Percentiles rank a stretch among this genome's conserved stretches.
These are phyloP conservation scores for Aphelenchoides fujianensis DNA, from an alignment of 1,140 invertebrate genomes.

Conservation along the genomic window DNA sequence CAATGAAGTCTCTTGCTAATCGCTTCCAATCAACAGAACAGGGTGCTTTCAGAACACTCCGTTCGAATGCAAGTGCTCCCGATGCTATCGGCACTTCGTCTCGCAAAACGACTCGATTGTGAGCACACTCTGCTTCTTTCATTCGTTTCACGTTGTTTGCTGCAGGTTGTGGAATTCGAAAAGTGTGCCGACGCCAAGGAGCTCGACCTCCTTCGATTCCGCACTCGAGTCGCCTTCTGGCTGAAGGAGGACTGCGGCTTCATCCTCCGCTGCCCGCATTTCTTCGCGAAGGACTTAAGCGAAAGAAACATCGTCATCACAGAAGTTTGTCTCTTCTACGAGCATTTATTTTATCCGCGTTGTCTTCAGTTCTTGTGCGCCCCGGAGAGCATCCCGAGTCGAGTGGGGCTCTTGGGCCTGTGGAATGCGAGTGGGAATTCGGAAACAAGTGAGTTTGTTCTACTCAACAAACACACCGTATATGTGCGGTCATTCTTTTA, in stretches of 20 bases:
- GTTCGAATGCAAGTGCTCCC: background rate
- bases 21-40: background rate
- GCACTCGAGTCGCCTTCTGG: background rate
- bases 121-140: too few relatives aligned
- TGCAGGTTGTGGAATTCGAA: conserved; percentile 1
- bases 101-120: conserved; percentile 5
- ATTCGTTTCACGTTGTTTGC: background rate
- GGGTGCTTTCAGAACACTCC: background rate
- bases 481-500: too few relatives aligned
- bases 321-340: too few relatives aligned
- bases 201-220: background rate
- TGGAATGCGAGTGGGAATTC: background rate
- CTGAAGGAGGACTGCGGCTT: background rate
- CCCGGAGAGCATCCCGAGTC: background rate
- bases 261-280: background rate
- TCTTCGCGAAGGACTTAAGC: conserved; percentile 4
- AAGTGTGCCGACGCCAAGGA: conserved; percentile 6
- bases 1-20: background rate
- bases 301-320: background rate
- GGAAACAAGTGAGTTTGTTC: conserved; percentile 10
- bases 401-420: background rate
- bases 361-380: conserved; percentile 7
- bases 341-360: too few relatives aligned
- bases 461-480: background rate
- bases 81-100: background rate